phyloP scores from a whole-genome alignment of 2,888 invertebrate species.

The Lepidocyrtinus sp. region DNA sequence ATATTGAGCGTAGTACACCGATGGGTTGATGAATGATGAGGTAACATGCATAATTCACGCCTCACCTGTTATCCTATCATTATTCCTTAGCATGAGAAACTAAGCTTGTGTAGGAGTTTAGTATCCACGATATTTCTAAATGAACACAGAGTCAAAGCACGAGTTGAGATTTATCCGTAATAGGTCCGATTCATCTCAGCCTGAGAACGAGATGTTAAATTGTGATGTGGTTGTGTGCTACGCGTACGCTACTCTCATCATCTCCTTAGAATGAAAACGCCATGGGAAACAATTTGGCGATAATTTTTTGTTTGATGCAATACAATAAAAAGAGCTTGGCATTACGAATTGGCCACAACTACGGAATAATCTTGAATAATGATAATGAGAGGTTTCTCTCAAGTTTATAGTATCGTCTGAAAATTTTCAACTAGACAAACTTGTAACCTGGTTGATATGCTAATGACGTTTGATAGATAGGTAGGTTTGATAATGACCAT shows the following conservation, averaged over 20 bases:
- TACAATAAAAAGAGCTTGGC: no score
- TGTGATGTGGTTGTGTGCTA: background rate
- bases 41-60: constrained; percentile 1
- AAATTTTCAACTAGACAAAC: no score
- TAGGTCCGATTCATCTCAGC: background rate
- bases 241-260: background rate
- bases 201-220: background rate
- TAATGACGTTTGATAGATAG: constrained; percentile 48
- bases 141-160: background rate
- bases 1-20: no score
- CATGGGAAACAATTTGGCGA: constrained; percentile 37
- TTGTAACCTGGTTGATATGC: constrained; percentile 30
- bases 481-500: constrained; percentile 57
- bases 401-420: no score
- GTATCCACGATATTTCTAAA: background rate
- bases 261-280: constrained; percentile 8
- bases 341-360: background rate
- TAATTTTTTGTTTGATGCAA: constrained; percentile 32
- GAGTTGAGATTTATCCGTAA: constrained; percentile 1
- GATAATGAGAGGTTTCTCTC: constrained; percentile 43
- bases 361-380: constrained; percentile 18
- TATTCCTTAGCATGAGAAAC: no score
- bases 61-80: background rate
- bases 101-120: background rate
- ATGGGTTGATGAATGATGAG: no score